These are phyloP conservation scores for Manis javanica DNA, from an alignment of 2,797 vertebrate genomes.

Conservation along the genomic window DNA sequence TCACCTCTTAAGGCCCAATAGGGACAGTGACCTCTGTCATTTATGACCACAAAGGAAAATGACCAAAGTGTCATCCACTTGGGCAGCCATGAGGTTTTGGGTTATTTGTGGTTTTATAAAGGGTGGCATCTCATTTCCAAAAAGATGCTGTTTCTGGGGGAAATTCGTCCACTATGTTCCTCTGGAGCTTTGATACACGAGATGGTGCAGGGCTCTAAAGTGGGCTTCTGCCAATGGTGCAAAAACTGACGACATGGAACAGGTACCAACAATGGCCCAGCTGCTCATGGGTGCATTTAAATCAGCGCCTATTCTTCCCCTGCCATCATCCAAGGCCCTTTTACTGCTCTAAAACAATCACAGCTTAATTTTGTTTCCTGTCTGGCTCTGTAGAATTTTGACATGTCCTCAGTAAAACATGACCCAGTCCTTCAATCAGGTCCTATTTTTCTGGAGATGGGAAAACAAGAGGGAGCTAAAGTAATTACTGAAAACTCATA, in stretches of 20 bases:
- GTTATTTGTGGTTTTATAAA: background rate
- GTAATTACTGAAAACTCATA: conserved; percentile 85
- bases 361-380: conserved; percentile 83
- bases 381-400: conserved; percentile 80
- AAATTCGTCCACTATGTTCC: background rate
- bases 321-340: conserved; percentile 59
- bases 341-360: conserved; percentile 82
- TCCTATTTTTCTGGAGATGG: conserved; percentile 83
- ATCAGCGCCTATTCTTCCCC: conserved; percentile 83
- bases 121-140: background rate
- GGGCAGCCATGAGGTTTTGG: background rate
- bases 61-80: background rate
- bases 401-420: conserved; percentile 82
- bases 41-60: background rate
- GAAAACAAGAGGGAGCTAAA: conserved; percentile 81
- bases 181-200: background rate
- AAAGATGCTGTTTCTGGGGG: background rate
- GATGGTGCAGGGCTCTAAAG: conserved; percentile 37
- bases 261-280: conserved; percentile 83
- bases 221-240: background rate
- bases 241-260: conserved; percentile 16
- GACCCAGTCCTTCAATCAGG: conserved; percentile 85
- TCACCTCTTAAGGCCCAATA: background rate
- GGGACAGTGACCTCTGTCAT: background rate
- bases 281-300: conserved; percentile 76